These are phyloP conservation scores for Euglossa dilemma DNA, from an alignment of 1,140 invertebrate species.

Conservation along the genomic window DNA sequence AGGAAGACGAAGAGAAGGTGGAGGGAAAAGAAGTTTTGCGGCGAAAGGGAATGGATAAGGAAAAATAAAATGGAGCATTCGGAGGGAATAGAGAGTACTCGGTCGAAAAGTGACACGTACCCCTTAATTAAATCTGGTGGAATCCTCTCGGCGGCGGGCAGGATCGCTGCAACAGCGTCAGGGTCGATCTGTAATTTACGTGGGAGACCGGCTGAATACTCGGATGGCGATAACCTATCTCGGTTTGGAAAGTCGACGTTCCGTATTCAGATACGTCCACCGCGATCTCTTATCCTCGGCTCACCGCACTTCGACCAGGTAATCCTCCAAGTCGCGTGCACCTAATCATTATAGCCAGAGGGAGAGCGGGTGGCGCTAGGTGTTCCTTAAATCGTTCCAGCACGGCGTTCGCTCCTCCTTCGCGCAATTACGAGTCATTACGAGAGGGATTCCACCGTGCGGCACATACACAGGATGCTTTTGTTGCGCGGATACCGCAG, in stretches of 20 bases:
- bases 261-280: slow-evolving; percentile 58
- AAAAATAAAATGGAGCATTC: slow-evolving; percentile 16
- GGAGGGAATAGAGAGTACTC: not conserved
- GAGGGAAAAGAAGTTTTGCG: too few species aligned
- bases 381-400: slow-evolving; percentile 70
- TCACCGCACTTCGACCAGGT: slow-evolving; percentile 56
- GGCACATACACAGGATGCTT: slow-evolving; percentile 21
- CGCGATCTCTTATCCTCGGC: slow-evolving; percentile 48
- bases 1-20: too few species aligned
- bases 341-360: slow-evolving; percentile 61
- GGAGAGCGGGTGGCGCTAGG: slow-evolving; percentile 54
- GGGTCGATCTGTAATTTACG: slow-evolving; percentile 36
- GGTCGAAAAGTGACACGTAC: slow-evolving; percentile 56
- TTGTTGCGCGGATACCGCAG: slow-evolving; percentile 1
- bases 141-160: slow-evolving; percentile 18
- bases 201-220: slow-evolving; percentile 4
- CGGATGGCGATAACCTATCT: slow-evolving; percentile 48
- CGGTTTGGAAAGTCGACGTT: not conserved
- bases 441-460: slow-evolving; percentile 58
- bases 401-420: slow-evolving; percentile 65
- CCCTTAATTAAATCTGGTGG: slow-evolving; percentile 66
- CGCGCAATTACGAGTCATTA: slow-evolving; percentile 70
- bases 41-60: not conserved
- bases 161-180: slow-evolving; percentile 19
- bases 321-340: slow-evolving; percentile 66